Evolutionary conservation across 2,888 invertebrate genomes (phyloP).

Genomic region (Conchocele bisecta): DNA sequence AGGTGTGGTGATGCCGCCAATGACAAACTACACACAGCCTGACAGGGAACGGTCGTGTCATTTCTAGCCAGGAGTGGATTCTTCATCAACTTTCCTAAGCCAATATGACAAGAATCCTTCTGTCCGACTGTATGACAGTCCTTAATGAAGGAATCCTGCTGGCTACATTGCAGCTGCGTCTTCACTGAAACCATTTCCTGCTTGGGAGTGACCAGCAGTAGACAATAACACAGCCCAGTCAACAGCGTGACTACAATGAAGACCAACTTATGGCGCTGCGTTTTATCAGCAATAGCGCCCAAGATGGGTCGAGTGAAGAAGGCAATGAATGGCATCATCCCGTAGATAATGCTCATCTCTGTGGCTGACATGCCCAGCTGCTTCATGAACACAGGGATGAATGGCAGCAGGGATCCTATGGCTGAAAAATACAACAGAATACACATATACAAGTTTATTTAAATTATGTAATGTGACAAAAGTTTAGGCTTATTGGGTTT

Average conservation of each 20-base stretch:
- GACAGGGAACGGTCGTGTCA: conserved; percentile 33
- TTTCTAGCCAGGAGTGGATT: conserved; percentile 12
- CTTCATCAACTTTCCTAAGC: neutral
- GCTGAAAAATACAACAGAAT: conserved; percentile 85
- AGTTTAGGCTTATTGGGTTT: neutral
- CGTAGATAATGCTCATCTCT: conserved; percentile 90
- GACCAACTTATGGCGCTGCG: conserved; percentile 91
- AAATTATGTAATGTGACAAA: neutral
- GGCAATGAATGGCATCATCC: conserved; percentile 90
- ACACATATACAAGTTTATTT: neutral
- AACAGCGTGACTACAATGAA: conserved; percentile 90
- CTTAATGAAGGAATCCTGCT: conserved; percentile 67
- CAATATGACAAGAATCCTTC: neutral
- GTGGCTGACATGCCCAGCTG: conserved; percentile 88
- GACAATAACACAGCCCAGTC: conserved; percentile 91
- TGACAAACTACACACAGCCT: conserved; percentile 39
- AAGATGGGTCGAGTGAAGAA: conserved; percentile 90
- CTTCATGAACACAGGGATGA: conserved; percentile 91
- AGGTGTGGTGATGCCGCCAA: conserved; percentile 28
- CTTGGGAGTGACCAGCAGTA: conserved; percentile 85
- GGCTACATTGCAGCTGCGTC: conserved; percentile 68
- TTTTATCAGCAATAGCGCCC: conserved; percentile 91
- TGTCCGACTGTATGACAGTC: conserved; percentile 56
- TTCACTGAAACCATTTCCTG: conserved; percentile 37
- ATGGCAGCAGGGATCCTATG: conserved; percentile 91